Conservation (phyloP, 1,140 invertebrate genomes). For the Drosophila asahinai region DNA sequence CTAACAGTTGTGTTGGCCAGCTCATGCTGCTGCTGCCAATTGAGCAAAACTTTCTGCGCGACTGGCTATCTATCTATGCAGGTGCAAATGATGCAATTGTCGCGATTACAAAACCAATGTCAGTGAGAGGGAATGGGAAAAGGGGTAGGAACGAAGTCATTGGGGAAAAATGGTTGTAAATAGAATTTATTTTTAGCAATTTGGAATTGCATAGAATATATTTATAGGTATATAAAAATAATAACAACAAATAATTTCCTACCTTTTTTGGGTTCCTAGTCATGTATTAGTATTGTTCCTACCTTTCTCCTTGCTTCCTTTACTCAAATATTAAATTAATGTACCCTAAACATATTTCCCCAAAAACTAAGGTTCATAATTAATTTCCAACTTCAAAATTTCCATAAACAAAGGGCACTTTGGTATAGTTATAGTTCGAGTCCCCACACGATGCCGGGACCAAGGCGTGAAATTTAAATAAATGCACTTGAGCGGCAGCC, state of each 20-base stretch:
- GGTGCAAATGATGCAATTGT: slow-evolving; percentile 71
- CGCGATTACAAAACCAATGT: slow-evolving; percentile 58
- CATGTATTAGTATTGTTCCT: background rate
- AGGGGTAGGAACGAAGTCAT: background rate
- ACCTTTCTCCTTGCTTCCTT: no score
- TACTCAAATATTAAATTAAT: slow-evolving; percentile 6
- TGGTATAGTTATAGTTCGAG: background rate
- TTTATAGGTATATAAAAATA: no score
- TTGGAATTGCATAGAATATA: no score
- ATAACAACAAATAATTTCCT: no score
- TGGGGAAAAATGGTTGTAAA: no score
- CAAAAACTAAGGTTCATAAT: slow-evolving; percentile 1
- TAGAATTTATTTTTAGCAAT: no score
- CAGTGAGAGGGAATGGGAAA: slow-evolving; percentile 23
- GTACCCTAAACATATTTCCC: slow-evolving; percentile 1
- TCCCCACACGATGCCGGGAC: slow-evolving; percentile 31
- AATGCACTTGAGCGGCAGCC: slow-evolving; percentile 55
- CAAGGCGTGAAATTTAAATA: slow-evolving; percentile 56
- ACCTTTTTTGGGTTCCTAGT: background rate
- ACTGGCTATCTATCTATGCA: slow-evolving; percentile 62
- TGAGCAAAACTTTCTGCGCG: slow-evolving; percentile 26
- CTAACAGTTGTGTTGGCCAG: slow-evolving; percentile 26
- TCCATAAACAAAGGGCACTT: slow-evolving; percentile 31
- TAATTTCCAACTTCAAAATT: slow-evolving; percentile 12
- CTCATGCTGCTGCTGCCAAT: slow-evolving; percentile 17